Evolutionary conservation across 2,113 vertebrate genomes (phyloP), one percentile per base, ranked within the genome.

Genomic region (Dromiciops gliroides): DNA sequence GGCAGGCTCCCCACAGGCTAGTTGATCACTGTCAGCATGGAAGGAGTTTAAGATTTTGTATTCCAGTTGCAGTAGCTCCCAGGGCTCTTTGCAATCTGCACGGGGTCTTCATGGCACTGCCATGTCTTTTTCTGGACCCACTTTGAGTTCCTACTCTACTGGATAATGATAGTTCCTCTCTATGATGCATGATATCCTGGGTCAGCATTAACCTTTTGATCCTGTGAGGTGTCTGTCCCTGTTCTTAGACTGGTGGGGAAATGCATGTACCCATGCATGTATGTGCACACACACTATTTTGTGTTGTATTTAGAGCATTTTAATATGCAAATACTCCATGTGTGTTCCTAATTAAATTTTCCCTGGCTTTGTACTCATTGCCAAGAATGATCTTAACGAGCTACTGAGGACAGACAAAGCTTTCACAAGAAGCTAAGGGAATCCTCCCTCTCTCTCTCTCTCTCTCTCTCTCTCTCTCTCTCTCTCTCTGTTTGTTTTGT

Each of bases 11-110:
- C 90, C 92, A 75, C 44, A 56, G 31, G 52, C 89, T 52, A 47
- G 90, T 51, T 92, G 94, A 3, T 95, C 93, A n/a, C 51, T 92
- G 60, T 95, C 75, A 75, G 88, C 5, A 44, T 51, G 3, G 89
- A 19, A 28, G 89, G 3, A 49, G 37, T 53, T 44, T 49, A 90
- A 50, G 44, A 88, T 88, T 53, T 53, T 90, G 22, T 88, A 14
- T 89, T 1, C 48, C 56, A 92, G 92, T 91, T 44, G 49, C 89
- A 94, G 91, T 95, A 28, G 0, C 95, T 94, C 90, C 49, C 26
- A 6, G 92, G 48, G 90, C 53, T 83, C 67, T 97, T 97, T 95
- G 50, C 31, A 96, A 88, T 50, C 49, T 90, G 50, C 48, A 37
- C 31, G 60, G 53, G 37, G 23, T 53, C 51, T 95, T 11, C 4